phyloP scores from a whole-genome alignment of 1,140 invertebrate species.

The Tetramorium simillimum region DNA sequence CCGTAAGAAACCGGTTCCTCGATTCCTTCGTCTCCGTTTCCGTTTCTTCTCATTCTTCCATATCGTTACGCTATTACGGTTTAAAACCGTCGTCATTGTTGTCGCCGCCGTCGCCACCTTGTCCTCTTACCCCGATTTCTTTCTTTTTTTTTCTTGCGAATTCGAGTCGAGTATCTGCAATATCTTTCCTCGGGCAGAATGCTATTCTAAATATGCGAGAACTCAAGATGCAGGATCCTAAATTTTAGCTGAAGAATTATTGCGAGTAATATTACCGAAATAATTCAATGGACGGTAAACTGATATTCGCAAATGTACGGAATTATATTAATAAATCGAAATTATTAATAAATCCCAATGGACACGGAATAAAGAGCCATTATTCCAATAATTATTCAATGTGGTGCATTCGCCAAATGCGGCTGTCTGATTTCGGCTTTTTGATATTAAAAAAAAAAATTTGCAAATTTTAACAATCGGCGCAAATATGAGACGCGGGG shows the following conservation, averaged over 20 bases:
- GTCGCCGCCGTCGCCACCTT: slow-evolving; percentile 1
- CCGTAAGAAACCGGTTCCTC: slow-evolving; percentile 51
- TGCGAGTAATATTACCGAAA: background rate
- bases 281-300: background rate
- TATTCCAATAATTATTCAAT: background rate
- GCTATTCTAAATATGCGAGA: background rate
- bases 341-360: background rate
- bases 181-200: background rate
- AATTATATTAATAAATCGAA: slow-evolving; percentile 8
- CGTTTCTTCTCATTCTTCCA: slow-evolving; percentile 7
- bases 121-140: background rate
- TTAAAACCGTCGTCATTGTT: slow-evolving; percentile 34
- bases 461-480: background rate
- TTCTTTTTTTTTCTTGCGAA: background rate
- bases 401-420: background rate
- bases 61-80: slow-evolving; percentile 37
- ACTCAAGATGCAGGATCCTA: background rate
- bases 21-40: slow-evolving; percentile 30
- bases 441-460: background rate
- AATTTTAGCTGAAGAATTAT: background rate
- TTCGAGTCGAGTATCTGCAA: background rate
- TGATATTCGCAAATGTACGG: slow-evolving; percentile 5
- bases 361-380: background rate
- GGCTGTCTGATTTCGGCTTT: background rate
- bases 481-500: background rate